phyloP scores from a whole-genome alignment of 2,888 invertebrate genomes.

The Drosophila hamatofila region DNA sequence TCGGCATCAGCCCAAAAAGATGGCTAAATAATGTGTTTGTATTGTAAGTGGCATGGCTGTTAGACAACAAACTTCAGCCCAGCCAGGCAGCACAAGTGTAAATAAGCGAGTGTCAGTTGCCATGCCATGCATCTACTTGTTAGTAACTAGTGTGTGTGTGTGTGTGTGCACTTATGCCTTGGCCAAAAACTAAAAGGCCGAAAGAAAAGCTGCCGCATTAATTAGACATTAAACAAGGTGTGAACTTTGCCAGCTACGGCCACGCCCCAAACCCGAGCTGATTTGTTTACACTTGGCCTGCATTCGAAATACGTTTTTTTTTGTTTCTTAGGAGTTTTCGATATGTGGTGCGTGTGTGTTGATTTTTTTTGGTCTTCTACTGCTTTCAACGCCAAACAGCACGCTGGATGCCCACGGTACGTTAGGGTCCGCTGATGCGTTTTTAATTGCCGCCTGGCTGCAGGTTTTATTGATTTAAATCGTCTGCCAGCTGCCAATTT shows the following conservation, averaged over 20 bases:
- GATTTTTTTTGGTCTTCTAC: not conserved
- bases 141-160: slow-evolving; percentile 5
- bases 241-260: slow-evolving; percentile 65
- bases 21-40: slow-evolving; percentile 82
- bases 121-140: slow-evolving; percentile 18
- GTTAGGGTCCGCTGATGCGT: slow-evolving; percentile 64
- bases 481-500: slow-evolving; percentile 74
- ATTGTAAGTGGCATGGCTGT: slow-evolving; percentile 72
- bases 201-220: slow-evolving; percentile 72
- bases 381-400: slow-evolving; percentile 6
- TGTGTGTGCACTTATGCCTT: slow-evolving; percentile 16
- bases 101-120: slow-evolving; percentile 53
- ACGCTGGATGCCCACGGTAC: slow-evolving; percentile 3
- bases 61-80: slow-evolving; percentile 49
- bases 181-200: slow-evolving; percentile 32
- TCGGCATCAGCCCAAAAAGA: slow-evolving; percentile 71
- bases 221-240: slow-evolving; percentile 78
- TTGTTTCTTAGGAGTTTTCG: slow-evolving; percentile 2
- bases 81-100: slow-evolving; percentile 63
- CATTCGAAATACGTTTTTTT: slow-evolving; percentile 19
- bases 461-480: slow-evolving; percentile 78
- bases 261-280: slow-evolving; percentile 58
- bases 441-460: slow-evolving; percentile 70
- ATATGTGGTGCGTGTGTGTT: slow-evolving; percentile 7
- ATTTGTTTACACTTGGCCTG: slow-evolving; percentile 59